A percentile compares a stretch with the other conserved stretches of the same genome.
Conservation (phyloP, 2,888 invertebrate species). For the Latrodectus elegans region DNA sequence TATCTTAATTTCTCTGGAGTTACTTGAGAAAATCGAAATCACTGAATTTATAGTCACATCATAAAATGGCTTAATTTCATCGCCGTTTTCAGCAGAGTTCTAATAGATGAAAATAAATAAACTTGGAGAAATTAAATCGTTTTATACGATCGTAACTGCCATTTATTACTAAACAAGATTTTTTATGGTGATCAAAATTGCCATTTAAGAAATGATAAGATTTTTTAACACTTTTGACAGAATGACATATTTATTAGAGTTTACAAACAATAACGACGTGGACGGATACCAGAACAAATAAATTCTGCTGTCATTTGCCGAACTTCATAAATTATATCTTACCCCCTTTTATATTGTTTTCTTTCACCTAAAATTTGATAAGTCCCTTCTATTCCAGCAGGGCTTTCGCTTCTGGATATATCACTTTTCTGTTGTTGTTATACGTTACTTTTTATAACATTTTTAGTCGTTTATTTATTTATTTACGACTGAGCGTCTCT, state of each 20-base stretch:
- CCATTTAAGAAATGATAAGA: constrained; percentile 3
- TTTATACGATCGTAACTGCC: too few relatives aligned
- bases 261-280: background rate
- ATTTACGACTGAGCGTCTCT: constrained; percentile 45
- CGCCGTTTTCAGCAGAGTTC: too few relatives aligned
- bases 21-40: too few relatives aligned
- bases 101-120: too few relatives aligned
- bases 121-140: too few relatives aligned
- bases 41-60: too few relatives aligned
- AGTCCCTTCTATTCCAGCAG: constrained; percentile 18
- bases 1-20: too few relatives aligned
- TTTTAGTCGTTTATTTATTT: constrained; percentile 23
- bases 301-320: constrained; percentile 19
- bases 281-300: constrained; percentile 24
- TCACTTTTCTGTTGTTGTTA: constrained; percentile 24
- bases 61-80: too few relatives aligned
- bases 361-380: constrained; percentile 56
- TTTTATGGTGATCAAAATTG: background rate
- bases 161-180: background rate
- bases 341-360: constrained; percentile 25
- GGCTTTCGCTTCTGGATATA: constrained; percentile 48
- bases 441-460: constrained; percentile 20
- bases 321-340: constrained; percentile 44
- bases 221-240: background rate
- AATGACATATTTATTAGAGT: constrained; percentile 2